These are phyloP conservation scores for Furnarius figulus DNA, from an alignment of 2,113 vertebrate species.

Conservation along the genomic window DNA sequence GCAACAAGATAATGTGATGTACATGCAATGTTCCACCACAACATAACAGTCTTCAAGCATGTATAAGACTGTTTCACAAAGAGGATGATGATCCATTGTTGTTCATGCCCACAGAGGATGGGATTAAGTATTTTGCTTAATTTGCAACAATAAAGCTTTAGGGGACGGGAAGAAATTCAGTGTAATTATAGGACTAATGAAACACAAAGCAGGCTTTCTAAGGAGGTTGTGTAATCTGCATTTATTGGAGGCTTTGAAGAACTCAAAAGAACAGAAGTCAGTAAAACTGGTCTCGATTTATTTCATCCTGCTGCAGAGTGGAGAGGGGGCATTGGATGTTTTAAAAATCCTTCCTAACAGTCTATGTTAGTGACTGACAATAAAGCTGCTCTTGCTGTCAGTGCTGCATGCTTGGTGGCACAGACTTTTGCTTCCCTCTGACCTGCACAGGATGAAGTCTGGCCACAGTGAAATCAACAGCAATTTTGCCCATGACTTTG, in stretches of 20 bases:
- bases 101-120: neutral
- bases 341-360: neutral
- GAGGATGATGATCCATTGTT: neutral
- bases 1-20: neutral
- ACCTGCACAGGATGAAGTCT: neutral
- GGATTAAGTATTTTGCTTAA: slow-evolving; percentile 14
- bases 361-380: neutral
- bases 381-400: neutral
- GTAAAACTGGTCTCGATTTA: neutral
- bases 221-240: slow-evolving; percentile 28
- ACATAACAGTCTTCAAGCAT: neutral
- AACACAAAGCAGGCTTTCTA: slow-evolving; percentile 16
- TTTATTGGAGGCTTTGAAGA: slow-evolving; percentile 3
- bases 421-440: neutral
- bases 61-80: neutral
- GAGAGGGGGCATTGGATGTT: neutral
- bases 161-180: neutral
- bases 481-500: neutral
- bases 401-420: neutral
- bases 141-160: slow-evolving; percentile 12
- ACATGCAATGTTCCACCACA: neutral
- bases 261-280: neutral
- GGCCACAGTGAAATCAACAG: neutral
- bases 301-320: neutral
- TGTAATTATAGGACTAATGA: neutral